These are phyloP conservation scores for Lutraria rhynchaena DNA, from an alignment of 1,140 invertebrate genomes.

Conservation along the genomic window DNA sequence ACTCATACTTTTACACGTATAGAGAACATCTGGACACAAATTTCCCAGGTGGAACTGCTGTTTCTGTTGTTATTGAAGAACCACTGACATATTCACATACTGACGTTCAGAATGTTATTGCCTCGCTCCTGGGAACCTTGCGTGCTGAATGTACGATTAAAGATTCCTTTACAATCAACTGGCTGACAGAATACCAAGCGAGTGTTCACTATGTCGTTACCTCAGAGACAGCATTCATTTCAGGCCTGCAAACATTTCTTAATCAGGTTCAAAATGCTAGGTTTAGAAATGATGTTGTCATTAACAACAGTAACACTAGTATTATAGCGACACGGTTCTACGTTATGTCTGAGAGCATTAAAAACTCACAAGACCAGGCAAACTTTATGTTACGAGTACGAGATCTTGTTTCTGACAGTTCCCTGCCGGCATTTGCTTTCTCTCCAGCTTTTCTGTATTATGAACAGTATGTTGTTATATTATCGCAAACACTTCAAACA, in stretches of 20 bases:
- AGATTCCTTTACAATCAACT: constrained; percentile 44
- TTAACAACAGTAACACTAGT: constrained; percentile 88
- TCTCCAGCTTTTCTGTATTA: constrained; percentile 74
- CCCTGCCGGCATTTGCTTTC: constrained; percentile 68
- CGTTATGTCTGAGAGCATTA: constrained; percentile 63
- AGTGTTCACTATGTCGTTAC: not conserved
- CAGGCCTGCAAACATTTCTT: constrained; percentile 88
- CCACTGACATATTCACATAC: constrained; percentile 4
- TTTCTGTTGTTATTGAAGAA: not conserved
- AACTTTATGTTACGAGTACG: constrained; percentile 71
- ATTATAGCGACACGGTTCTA: constrained; percentile 87
- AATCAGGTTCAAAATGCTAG: constrained; percentile 64
- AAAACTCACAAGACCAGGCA: constrained; percentile 65
- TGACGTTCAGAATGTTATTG: not conserved
- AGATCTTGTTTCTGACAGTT: constrained; percentile 63
- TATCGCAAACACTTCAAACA: constrained; percentile 95
- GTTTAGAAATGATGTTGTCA: constrained; percentile 91
- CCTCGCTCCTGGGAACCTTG: not conserved
- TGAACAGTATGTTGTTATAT: constrained; percentile 94
- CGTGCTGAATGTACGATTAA: constrained; percentile 17
- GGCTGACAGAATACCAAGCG: constrained; percentile 41
- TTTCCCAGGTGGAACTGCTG: constrained; percentile 16
- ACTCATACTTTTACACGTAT: constrained; percentile 48
- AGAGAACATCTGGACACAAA: constrained; percentile 18
- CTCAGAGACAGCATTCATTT: constrained; percentile 87